A percentile compares a stretch with the other conserved stretches of the same genome.
phyloP scores from a whole-genome alignment of 53 echinoderm and acorn worm species.

The Pentamera pediparva region DNA sequence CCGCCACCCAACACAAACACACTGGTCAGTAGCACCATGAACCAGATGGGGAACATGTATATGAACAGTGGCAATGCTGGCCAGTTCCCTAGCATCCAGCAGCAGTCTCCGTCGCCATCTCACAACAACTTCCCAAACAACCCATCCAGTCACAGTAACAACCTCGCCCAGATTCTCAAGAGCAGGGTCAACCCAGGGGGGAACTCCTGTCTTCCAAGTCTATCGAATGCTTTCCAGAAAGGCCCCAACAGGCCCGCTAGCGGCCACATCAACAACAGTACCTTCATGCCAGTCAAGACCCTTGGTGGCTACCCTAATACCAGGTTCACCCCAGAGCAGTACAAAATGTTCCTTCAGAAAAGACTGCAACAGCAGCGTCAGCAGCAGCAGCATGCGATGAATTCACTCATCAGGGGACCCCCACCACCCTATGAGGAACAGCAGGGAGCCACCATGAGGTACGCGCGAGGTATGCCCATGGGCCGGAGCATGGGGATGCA shows the following conservation, averaged over 20 bases:
- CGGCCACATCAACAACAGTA: background rate
- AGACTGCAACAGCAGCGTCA: background rate
- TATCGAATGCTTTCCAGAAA: background rate
- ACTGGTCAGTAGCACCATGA: conserved; percentile 10
- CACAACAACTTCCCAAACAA: conserved; percentile 11
- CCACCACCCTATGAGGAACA: conserved; percentile 9
- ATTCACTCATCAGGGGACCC: conserved; percentile 7
- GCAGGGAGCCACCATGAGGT: background rate
- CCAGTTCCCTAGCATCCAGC: no score
- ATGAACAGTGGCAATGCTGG: background rate
- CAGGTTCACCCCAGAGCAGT: background rate
- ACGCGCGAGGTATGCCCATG: no score
- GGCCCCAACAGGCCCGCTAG: background rate
- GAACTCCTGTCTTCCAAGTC: conserved; percentile 19
- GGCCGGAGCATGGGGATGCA: conserved; percentile 6
- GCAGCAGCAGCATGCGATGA: background rate
- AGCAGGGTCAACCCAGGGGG: background rate
- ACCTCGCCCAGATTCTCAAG: conserved; percentile 10
- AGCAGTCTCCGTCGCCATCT: background rate
- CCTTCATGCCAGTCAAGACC: background rate
- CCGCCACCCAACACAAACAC: conserved; percentile 8
- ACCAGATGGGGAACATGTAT: background rate
- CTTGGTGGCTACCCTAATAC: background rate
- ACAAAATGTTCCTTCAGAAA: background rate
- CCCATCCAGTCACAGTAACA: background rate